Evolutionary conservation across 2,113 vertebrate species (phyloP).

Genomic region (Antechinus stuartii): DNA sequence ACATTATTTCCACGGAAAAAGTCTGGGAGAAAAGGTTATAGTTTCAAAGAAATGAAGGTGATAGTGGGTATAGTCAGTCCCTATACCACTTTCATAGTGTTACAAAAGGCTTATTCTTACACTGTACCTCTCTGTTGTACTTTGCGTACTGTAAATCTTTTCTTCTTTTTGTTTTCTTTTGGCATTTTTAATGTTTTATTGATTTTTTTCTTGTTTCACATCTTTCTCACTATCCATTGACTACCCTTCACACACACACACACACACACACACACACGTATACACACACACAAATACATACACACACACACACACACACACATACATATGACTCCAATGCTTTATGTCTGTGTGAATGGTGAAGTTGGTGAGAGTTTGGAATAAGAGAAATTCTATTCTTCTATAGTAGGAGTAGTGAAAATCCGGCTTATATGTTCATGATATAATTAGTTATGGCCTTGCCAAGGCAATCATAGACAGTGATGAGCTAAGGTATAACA

Average conservation of each 20-base stretch:
- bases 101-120: neutral
- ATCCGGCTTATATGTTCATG: no score
- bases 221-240: neutral
- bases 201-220: neutral
- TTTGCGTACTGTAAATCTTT: neutral
- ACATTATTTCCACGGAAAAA: neutral
- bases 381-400: neutral
- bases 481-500: no score
- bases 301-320: no score
- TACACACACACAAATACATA: no score
- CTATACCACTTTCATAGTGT: neutral
- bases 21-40: neutral
- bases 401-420: neutral
- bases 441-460: no score
- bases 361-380: neutral
- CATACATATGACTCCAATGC: neutral
- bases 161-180: neutral
- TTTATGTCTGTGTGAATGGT: neutral
- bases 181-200: neutral
- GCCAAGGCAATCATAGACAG: no score
- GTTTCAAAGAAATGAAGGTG: neutral
- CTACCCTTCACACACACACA: neutral
- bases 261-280: no score
- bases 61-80: neutral
- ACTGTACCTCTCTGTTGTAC: neutral